A percentile compares a stretch with the other conserved stretches of the same genome.
These are phyloP conservation scores for Camponotus vicinus DNA, from an alignment of 1,140 invertebrate species.

Conservation along the genomic window DNA sequence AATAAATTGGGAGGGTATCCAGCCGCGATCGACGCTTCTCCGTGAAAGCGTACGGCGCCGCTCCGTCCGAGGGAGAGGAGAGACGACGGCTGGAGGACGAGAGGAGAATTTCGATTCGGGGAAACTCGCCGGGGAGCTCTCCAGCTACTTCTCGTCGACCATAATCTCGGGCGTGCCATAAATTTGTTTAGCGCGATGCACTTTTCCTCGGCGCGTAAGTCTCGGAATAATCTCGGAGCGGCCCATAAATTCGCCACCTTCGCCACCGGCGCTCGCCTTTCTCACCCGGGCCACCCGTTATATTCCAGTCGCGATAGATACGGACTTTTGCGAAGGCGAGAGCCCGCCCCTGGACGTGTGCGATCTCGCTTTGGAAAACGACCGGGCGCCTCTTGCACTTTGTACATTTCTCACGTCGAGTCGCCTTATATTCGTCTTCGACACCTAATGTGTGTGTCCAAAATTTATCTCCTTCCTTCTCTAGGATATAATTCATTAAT, in stretches of 20 bases:
- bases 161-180: conserved; percentile 64
- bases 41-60: conserved; percentile 19
- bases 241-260: conserved; percentile 52
- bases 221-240: conserved; percentile 57
- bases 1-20: conserved; percentile 39
- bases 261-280: conserved; percentile 22
- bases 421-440: neutral
- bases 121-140: conserved; percentile 47
- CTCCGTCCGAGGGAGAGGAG: conserved; percentile 18
- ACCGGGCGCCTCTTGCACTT: conserved; percentile 48
- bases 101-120: conserved; percentile 47
- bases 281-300: conserved; percentile 39
- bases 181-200: conserved; percentile 62
- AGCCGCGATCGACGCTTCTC: conserved; percentile 41
- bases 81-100: conserved; percentile 22
- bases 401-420: neutral
- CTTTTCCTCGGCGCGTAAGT: conserved; percentile 61
- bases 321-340: neutral
- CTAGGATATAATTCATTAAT: neutral
- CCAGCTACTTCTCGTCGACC: conserved; percentile 49
- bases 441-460: neutral
- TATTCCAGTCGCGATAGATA: conserved; percentile 36
- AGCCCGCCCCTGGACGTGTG: neutral
- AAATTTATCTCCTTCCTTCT: neutral
- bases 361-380: neutral